phyloP scores from a whole-genome alignment of 2,797 vertebrate species.

The Anableps anableps region DNA sequence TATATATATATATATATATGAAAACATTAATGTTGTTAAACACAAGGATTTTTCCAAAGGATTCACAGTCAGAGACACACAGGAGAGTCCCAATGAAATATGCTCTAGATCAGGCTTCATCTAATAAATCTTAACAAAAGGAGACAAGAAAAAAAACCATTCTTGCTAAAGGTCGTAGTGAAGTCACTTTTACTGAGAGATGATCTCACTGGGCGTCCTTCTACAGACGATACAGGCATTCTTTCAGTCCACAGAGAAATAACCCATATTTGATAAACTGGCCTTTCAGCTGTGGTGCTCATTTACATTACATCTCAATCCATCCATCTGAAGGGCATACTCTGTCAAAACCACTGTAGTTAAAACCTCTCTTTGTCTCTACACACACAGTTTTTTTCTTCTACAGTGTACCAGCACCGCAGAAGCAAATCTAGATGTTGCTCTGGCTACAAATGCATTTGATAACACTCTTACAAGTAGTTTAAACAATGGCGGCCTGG shows the following conservation, averaged over 20 bases:
- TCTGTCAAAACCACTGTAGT: constrained; percentile 42
- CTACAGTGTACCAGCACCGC: constrained; percentile 26
- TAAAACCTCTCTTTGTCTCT: constrained; percentile 31
- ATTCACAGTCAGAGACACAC: background rate
- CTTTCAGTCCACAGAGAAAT: constrained; percentile 6
- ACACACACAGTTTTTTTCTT: constrained; percentile 13
- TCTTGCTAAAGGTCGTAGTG: constrained; percentile 33
- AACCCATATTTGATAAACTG: constrained; percentile 43
- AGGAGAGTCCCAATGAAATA: constrained; percentile 17
- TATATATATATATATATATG: too few relatives aligned
- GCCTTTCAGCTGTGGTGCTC: constrained; percentile 16
- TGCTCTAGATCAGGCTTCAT: constrained; percentile 32
- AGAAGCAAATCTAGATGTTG: constrained; percentile 36
- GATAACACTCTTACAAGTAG: constrained; percentile 44
- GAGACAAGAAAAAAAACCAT: constrained; percentile 51
- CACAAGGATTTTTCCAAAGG: background rate
- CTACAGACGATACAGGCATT: constrained; percentile 17
- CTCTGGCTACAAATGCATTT: constrained; percentile 44
- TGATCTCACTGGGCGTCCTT: constrained; percentile 47
- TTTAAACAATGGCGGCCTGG: constrained; percentile 58
- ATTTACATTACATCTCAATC: constrained; percentile 49
- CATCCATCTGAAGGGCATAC: constrained; percentile 35
- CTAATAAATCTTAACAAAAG: constrained; percentile 55
- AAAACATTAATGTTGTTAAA: background rate
- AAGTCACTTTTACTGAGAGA: constrained; percentile 58